Conservation (phyloP, 1,140 invertebrate genomes). For the Bombus fervidus region DNA sequence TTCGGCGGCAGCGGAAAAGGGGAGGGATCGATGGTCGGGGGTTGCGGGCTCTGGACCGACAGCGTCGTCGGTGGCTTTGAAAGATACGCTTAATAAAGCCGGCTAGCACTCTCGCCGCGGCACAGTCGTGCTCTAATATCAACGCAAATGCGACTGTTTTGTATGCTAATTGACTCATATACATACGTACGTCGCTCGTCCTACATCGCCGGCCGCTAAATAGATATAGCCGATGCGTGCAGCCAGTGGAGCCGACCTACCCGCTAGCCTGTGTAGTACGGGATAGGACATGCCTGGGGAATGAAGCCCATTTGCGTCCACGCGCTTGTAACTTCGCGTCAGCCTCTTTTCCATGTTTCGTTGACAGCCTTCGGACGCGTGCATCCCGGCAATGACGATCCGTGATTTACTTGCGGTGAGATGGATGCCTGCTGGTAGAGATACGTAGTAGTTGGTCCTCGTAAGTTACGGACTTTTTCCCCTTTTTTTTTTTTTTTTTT, state of each 20-base stretch:
- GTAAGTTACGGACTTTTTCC: neutral
- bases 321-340: conserved; percentile 51
- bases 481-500: neutral
- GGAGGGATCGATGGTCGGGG: neutral
- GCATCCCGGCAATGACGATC: neutral
- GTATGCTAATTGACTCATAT: conserved; percentile 75
- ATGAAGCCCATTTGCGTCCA: conserved; percentile 59
- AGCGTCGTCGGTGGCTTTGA: conserved; percentile 48
- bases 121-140: conserved; percentile 66
- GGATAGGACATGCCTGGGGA: conserved; percentile 50
- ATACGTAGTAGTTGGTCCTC: too few species aligned
- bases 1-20: neutral
- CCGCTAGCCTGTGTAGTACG: conserved; percentile 25
- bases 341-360: conserved; percentile 26
- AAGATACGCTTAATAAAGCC: conserved; percentile 65
- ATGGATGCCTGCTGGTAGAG: neutral
- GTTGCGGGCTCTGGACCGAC: neutral
- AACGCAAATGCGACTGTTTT: conserved; percentile 74
- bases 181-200: conserved; percentile 66
- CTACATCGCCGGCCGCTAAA: conserved; percentile 62
- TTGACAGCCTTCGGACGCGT: neutral
- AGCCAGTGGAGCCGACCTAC: neutral
- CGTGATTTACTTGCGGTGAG: neutral
- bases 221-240: conserved; percentile 65
- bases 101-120: conserved; percentile 19